A percentile compares a stretch with the other conserved stretches of the same genome.
These are phyloP conservation scores for Lateolabrax maculatus DNA, from an alignment of 2,797 vertebrate genomes.

Conservation along the genomic window DNA sequence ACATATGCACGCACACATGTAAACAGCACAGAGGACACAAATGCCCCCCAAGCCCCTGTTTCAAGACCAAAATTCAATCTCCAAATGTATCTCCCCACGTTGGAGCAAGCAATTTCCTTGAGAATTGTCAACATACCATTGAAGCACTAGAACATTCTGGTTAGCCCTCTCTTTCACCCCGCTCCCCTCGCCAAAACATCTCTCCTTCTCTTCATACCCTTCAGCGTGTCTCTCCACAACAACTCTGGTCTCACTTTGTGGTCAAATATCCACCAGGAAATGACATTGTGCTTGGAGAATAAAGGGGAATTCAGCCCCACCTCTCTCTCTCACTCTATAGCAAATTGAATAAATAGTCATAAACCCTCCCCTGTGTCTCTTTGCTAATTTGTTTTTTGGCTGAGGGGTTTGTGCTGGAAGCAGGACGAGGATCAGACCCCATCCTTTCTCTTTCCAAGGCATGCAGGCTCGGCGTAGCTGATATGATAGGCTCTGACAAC, in stretches of 20 bases:
- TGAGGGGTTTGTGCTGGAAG: constrained; percentile 48
- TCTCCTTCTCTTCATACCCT: constrained; percentile 41
- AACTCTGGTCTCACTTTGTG: constrained; percentile 66
- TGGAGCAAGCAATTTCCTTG: constrained; percentile 46
- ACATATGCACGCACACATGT: constrained; percentile 5
- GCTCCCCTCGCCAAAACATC: constrained; percentile 60
- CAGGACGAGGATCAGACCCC: constrained; percentile 25
- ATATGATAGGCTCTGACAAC: constrained; percentile 69
- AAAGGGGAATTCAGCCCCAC: constrained; percentile 30
- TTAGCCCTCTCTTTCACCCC: constrained; percentile 68
- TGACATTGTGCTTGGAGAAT: constrained; percentile 55
- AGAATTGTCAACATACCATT: constrained; percentile 66
- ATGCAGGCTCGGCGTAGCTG: constrained; percentile 41
- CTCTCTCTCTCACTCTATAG: constrained; percentile 32
- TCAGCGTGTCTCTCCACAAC: constrained; percentile 58
- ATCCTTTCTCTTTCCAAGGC: constrained; percentile 51
- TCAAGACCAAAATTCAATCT: constrained; percentile 35
- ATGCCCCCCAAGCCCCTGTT: neutral
- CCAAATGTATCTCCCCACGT: constrained; percentile 32
- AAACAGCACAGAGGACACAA: constrained; percentile 10
- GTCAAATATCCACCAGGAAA: constrained; percentile 64
- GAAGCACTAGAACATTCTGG: constrained; percentile 56
- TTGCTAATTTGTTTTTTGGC: constrained; percentile 68
- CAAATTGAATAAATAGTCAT: constrained; percentile 70
- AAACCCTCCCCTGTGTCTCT: constrained; percentile 64